Base-by-base conservation (phyloP, 2,113 vertebrate species). In the Sarotherodon lohbergeri region DNA sequence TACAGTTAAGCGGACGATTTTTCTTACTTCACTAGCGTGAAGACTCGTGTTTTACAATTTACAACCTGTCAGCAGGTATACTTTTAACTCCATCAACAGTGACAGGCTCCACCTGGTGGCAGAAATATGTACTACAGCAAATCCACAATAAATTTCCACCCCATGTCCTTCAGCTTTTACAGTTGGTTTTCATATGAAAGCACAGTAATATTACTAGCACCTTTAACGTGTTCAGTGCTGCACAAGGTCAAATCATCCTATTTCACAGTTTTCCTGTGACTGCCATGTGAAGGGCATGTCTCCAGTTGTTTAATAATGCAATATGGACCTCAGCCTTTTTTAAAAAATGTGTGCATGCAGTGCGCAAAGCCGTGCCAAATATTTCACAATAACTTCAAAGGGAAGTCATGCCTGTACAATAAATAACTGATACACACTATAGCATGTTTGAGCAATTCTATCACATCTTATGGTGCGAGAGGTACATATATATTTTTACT, bases 281-380 rank as follows among this genome's bases (percentile, higher is more conserved):
- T 36, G 13, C 19, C 34, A 34, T 55, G 10, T 83, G 10, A 83
- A 56, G 16, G 63, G 10, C 34, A 56, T 27, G 24, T 19, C 36
- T 56, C 34, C 16, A 10, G 4, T 32, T 84, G 52, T 83, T 59
- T 34, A 22, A 13, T 43, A 57, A 46, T 34, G 3, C 19, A 46
- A 7, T 32, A 29, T n/a, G 24, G 9, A 61, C 10, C 0, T 2
- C 19, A 16, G 17, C 6, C 14, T 32, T 12, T 19, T 5, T 0
- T 3, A 2, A 7, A 32, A 3, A 1, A n/a, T 1, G 1, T 57
- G 17, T 48, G 24, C 39, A 9, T 24, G 39, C 68, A 59, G 27
- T 11, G 41, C 2, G 19, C 27, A 34, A 7, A 34, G 27, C 54
- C 3, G 2, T 61, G 56, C 80, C 55, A 43, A 24, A 39, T 6